These are phyloP conservation scores for Drosophila nigromelanica DNA, from an alignment of 1,140 invertebrate species.

Conservation along the genomic window DNA sequence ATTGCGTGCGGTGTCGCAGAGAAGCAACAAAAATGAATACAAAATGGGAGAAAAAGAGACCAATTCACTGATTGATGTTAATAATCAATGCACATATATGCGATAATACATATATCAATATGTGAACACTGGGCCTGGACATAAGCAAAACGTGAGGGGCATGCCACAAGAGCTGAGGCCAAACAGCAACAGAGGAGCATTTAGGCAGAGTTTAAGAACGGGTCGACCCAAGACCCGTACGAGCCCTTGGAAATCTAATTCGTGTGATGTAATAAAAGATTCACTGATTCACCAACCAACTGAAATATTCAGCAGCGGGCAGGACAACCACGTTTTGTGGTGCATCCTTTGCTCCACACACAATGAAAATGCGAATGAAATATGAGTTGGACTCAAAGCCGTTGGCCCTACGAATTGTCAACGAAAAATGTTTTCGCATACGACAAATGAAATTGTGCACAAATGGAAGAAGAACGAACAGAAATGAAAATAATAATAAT, in stretches of 20 bases:
- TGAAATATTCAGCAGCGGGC: constrained; percentile 69
- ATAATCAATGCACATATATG: constrained; percentile 42
- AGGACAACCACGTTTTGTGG: not conserved
- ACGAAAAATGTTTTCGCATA: constrained; percentile 63
- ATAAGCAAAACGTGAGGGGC: constrained; percentile 56
- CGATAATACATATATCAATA: not conserved
- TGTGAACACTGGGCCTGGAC: constrained; percentile 11
- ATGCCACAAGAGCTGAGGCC: constrained; percentile 30
- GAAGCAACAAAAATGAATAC: not conserved
- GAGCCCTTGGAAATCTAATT: constrained; percentile 37
- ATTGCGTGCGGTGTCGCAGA: constrained; percentile 42
- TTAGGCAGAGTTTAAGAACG: constrained; percentile 11
- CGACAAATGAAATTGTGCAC: constrained; percentile 38
- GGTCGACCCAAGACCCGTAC: not conserved
- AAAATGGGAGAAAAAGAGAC: constrained; percentile 20
- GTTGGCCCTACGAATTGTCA: constrained; percentile 58
- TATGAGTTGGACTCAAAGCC: constrained; percentile 46
- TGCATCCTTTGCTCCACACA: constrained; percentile 36
- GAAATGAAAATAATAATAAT: constrained; percentile 33
- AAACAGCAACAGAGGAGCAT: not conserved
- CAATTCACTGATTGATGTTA: constrained; percentile 71
- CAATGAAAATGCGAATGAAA: constrained; percentile 62
- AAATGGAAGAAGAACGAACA: not conserved
- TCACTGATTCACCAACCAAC: constrained; percentile 40
- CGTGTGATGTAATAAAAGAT: constrained; percentile 72